phyloP scores from a whole-genome alignment of 1,140 invertebrate genomes.

The Heliothis subflexa region DNA sequence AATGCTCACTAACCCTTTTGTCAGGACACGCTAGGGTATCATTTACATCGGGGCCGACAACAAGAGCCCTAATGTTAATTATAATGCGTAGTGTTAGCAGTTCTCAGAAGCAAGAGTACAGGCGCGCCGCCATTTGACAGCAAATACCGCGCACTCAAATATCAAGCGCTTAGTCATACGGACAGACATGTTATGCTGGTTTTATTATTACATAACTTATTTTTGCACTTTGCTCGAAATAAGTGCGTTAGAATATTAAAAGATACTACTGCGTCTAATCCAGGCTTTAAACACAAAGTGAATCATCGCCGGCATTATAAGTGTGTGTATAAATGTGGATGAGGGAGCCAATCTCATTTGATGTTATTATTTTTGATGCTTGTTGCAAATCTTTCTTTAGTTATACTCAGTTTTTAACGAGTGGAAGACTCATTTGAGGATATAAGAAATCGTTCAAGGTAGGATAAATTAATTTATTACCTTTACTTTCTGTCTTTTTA shows the following conservation, averaged over 20 bases:
- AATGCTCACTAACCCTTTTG: not conserved
- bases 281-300: slow-evolving; percentile 27
- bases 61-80: slow-evolving; percentile 48
- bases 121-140: slow-evolving; percentile 50
- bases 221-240: slow-evolving; percentile 49
- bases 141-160: slow-evolving; percentile 53
- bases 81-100: slow-evolving; percentile 41
- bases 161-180: slow-evolving; percentile 56
- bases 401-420: too few species aligned
- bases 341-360: slow-evolving; percentile 21
- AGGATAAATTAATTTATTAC: not conserved
- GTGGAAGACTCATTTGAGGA: not conserved
- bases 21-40: slow-evolving; percentile 10
- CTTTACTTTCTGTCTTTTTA: slow-evolving; percentile 10
- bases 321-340: slow-evolving; percentile 31
- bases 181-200: slow-evolving; percentile 47
- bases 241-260: slow-evolving; percentile 45
- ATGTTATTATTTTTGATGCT: slow-evolving; percentile 17
- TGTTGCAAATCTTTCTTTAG: slow-evolving; percentile 22
- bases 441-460: too few species aligned
- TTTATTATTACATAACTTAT: slow-evolving; percentile 50
- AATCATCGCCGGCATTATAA: slow-evolving; percentile 32
- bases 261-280: slow-evolving; percentile 41
- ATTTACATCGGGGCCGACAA: slow-evolving; percentile 16
- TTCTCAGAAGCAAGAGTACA: slow-evolving; percentile 50